Conservation (phyloP, 1,140 invertebrate genomes). For the Lerema accius region DNA sequence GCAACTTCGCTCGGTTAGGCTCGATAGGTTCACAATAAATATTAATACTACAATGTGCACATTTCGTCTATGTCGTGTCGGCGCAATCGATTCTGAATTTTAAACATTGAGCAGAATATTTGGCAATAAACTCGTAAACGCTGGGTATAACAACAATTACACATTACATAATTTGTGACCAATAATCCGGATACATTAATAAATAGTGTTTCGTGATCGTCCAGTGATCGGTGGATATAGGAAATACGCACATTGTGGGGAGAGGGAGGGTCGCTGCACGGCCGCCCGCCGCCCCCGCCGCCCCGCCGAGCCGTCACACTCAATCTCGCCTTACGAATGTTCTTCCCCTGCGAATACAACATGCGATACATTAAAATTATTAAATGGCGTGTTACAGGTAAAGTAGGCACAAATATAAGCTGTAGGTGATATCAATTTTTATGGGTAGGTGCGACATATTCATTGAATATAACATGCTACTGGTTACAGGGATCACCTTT, state of each 20-base stretch:
- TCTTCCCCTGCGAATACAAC: constrained; percentile 85
- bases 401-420: too few relatives aligned
- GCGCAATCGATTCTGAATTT: constrained; percentile 26
- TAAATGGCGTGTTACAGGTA: neutral
- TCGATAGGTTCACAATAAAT: constrained; percentile 68
- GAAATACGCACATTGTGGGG: constrained; percentile 74
- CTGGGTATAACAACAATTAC: constrained; percentile 28
- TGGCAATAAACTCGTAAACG: constrained; percentile 50
- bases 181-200: constrained; percentile 32
- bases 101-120: constrained; percentile 71
- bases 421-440: too few relatives aligned
- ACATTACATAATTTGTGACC: constrained; percentile 67
- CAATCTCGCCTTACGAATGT: constrained; percentile 90
- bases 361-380: neutral
- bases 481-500: too few relatives aligned
- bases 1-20: constrained; percentile 74
- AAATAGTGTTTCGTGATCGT: constrained; percentile 31
- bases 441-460: too few relatives aligned
- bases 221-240: constrained; percentile 44
- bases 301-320: constrained; percentile 73
- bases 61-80: constrained; percentile 43
- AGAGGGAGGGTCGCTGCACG: constrained; percentile 18
- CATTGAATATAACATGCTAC: too few relatives aligned
- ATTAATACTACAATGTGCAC: constrained; percentile 70
- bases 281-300: constrained; percentile 45